Percentiles rank a stretch among this genome's conserved stretches.
Conservation (phyloP, 2,888 invertebrate species). For the Volucella bombylans region DNA sequence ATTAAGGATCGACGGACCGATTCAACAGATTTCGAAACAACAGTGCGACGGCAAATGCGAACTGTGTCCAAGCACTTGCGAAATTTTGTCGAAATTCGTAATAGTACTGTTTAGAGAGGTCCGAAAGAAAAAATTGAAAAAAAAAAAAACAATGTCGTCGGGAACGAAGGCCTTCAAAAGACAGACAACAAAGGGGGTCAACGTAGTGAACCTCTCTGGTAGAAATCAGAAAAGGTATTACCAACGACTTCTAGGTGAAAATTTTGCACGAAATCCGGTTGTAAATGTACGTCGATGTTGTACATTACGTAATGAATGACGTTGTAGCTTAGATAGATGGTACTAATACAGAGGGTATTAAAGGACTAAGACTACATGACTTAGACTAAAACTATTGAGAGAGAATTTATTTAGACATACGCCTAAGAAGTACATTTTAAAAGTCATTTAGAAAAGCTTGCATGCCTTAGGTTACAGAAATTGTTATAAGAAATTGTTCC, state of each 20-base stretch:
- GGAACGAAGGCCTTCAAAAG: not conserved
- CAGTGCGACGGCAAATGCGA: slow-evolving; percentile 78
- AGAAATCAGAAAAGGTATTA: slow-evolving; percentile 30
- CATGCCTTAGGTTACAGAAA: no score
- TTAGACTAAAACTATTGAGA: no score
- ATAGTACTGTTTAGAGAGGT: slow-evolving; percentile 75
- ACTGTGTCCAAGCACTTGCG: slow-evolving; percentile 80
- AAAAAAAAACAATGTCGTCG: not conserved
- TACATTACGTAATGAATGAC: not conserved
- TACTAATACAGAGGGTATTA: no score
- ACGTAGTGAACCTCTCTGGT: not conserved
- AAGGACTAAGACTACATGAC: no score
- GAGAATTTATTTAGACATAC: no score
- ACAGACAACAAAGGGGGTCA: slow-evolving; percentile 18
- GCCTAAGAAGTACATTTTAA: no score
- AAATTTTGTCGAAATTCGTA: slow-evolving; percentile 79
- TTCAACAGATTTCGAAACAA: slow-evolving; percentile 77
- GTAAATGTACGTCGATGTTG: slow-evolving; percentile 32
- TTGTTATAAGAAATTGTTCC: no score
- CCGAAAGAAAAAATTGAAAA: not conserved
- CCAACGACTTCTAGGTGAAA: not conserved
- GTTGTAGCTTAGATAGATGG: no score
- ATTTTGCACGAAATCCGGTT: slow-evolving; percentile 10
- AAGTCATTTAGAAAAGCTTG: no score
- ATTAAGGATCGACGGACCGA: slow-evolving; percentile 79